These are phyloP conservation scores for Drosophila suboccidentalis DNA, from an alignment of 2,888 invertebrate genomes.

Conservation along the genomic window DNA sequence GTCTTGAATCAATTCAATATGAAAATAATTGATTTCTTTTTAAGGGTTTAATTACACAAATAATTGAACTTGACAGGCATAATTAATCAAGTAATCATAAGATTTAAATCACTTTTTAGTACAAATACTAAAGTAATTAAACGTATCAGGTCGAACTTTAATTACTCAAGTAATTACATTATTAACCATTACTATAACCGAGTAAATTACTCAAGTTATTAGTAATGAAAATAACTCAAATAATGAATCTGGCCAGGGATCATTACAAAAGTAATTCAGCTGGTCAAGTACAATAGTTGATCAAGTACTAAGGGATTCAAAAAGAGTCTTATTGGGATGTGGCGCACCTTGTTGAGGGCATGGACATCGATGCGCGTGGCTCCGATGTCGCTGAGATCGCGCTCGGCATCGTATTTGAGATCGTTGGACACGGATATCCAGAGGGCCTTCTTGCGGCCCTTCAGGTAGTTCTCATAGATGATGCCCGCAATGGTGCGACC, in stretches of 20 bases:
- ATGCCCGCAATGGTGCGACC: conserved; percentile 99
- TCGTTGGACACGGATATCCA: conserved; percentile 99
- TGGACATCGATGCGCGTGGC: conserved; percentile 95
- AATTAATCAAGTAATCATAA: neutral
- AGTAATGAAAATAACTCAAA: too few relatives aligned
- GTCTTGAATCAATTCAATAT: too few relatives aligned
- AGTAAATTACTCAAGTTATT: neutral
- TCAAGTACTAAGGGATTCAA: neutral
- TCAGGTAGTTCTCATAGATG: conserved; percentile 98
- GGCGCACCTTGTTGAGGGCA: conserved; percentile 93
- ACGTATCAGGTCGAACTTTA: neutral
- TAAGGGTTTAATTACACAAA: neutral
- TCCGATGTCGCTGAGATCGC: conserved; percentile 98
- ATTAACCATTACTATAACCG: too few relatives aligned
- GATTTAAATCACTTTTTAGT: too few relatives aligned
- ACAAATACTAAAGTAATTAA: neutral
- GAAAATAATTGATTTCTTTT: neutral
- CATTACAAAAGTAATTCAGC: neutral
- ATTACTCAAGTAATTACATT: too few relatives aligned
- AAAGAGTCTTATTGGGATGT: neutral
- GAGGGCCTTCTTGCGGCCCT: conserved; percentile 97
- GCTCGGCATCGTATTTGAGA: conserved; percentile 98
- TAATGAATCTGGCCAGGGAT: too few relatives aligned
- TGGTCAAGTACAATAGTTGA: neutral
- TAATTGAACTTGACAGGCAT: neutral